Evolutionary conservation across 2,797 vertebrate genomes (phyloP), one percentile per base, ranked within the genome.

Genomic region (Ctenopoma kingsleyae): DNA sequence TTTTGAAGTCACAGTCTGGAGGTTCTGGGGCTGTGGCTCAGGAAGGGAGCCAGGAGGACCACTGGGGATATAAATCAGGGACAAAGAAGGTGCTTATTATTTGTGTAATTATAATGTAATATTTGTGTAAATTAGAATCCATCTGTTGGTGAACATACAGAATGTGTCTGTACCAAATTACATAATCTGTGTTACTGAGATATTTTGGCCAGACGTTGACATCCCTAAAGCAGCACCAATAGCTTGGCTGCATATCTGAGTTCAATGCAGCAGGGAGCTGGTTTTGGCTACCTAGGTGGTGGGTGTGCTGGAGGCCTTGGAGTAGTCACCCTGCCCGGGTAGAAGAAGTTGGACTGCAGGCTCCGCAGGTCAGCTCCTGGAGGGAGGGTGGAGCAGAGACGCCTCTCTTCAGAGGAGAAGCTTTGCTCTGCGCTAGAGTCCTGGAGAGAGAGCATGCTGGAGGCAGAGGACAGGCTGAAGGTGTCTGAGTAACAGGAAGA

Each of bases 361-460:
- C 90, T 90, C 2, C 71, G 44, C 0, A 91, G 66, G n/a, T 93
- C 91, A 0, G 62, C 43, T 40, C 91, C 93, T 32, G 80, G 50
- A 50, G 92, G 90, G 32, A 93, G 88, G 2, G 91, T 90, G 41
- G 90, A 93, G 55, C 89, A 87, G n/a, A 87, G 55, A 5, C 69
- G 74, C 9, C 78, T 82, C 0, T 70, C 87, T 52, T 80, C 81
- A n/a, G 71, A 59, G 40, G 86, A 79, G 17, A 90, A 10, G 55
- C 61, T 52, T 12, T 27, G 57, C 8, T 93, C 61, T 0, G 82
- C 78, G 36, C 57, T 86, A 10, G 93, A 87, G 15, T 98, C 96
- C 82, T 95, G 96, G 5, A 97, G 93, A 0, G 96, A 98, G 64
- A 93, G 94, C 76, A 97, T 80, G 88, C 97, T 97, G 86, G 95